Conservation (phyloP, 2,888 invertebrate species). For the Cyclophora punctaria region DNA sequence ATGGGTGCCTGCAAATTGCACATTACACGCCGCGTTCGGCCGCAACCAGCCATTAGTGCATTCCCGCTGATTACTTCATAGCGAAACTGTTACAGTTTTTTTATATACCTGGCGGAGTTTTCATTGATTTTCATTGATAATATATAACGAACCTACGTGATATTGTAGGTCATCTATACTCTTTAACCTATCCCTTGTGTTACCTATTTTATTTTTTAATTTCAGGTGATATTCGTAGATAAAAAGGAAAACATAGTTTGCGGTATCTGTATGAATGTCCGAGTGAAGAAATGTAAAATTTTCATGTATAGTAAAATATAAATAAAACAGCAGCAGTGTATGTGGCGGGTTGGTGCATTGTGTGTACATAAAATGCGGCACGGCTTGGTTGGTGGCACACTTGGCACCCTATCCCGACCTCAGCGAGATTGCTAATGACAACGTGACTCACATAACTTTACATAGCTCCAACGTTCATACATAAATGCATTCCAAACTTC, state of each 20-base stretch:
- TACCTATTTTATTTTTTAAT: no score
- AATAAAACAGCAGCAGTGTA: no score
- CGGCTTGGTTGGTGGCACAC: constrained; percentile 7
- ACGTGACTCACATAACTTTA: constrained; percentile 7
- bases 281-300: neutral
- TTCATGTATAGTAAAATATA: no score
- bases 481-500: neutral
- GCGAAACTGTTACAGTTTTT: constrained; percentile 58
- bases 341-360: constrained; percentile 3
- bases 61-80: constrained; percentile 66
- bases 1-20: constrained; percentile 62
- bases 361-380: constrained; percentile 17
- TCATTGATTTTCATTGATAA: constrained; percentile 20
- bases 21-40: constrained; percentile 56
- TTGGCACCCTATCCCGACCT: constrained; percentile 16
- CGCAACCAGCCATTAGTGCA: constrained; percentile 68
- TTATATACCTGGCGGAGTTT: constrained; percentile 33
- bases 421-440: constrained; percentile 18
- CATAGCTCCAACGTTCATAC: constrained; percentile 3
- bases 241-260: no score
- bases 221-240: no score
- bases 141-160: neutral
- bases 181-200: neutral
- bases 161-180: neutral
- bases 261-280: no score